Evolutionary conservation across 35 echinoderm and acorn worm species (phyloP), one percentile per base, ranked within the genome.

Genomic region (Nesometra sesokonis): DNA sequence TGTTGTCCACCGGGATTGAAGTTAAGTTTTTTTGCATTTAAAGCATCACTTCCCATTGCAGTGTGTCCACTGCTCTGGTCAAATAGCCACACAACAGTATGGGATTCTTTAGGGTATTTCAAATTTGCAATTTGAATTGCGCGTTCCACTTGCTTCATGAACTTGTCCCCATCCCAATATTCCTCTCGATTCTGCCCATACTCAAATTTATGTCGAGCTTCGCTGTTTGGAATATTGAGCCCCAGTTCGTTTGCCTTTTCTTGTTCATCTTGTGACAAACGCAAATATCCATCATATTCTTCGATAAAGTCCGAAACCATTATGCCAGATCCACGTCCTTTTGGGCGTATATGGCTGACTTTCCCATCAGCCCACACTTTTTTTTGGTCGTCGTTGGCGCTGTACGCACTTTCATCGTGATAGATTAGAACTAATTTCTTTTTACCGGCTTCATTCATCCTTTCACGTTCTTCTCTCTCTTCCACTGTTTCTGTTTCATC

Each of bases 181-280:
- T 19, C 80, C 32, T 82, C 80, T 35, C 80, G 0, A 34, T 82
- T 30, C 35, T 82, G 80, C 19, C 80, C 32, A 34, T 82, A 32
- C 33, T 82, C 80, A 82, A 82, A 82, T 79, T 79, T 79, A 32
- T 79, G 77, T 5, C 77, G 33, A 32, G 77, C 77, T 79, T 79
- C 77, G n/a, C 11, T 27, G 29, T 79, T 79, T 8, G 7, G 11
- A 29, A 79, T 29, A 29, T 79, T 29, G 8, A 79, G 7, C 29
- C 77, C 8, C n/a, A 11, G 8, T 5, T 79, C 77, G 29, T 79
- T 7, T 11, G 77, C 77, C 8, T 79, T 7, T 79, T 79, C 77
- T 5, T 11, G 29, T 79, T 79, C 29, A 11, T 8, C 29, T 32
- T 79, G 8, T 79, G 9, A 30, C 8, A 79, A 32, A 11, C 77